Base-by-base conservation (phyloP, 2,113 vertebrate genomes). In the Laterallus jamaicensis region DNA sequence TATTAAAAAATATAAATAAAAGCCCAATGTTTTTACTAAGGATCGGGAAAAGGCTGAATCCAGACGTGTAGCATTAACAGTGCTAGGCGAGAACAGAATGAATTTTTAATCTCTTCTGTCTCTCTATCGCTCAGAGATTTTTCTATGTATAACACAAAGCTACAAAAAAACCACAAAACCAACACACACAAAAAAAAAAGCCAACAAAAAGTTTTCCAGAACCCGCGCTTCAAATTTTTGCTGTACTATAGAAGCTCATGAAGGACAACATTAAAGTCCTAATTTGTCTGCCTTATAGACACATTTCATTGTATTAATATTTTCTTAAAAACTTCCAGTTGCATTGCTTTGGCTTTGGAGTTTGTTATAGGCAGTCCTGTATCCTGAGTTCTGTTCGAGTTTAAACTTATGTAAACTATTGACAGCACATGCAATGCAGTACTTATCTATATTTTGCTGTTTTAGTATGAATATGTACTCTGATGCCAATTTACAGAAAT, bases 271-370 rank as follows among this genome's bases (percentile, higher is more conserved):
- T 68, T 85, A 49, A 62, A 89, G 88, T 94, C 82, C 96, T 92
- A 73, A 73, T 90, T 82, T 86, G 97, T 95, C 96, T 93, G 94
- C 97, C 97, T 92, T 96, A 94, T 59, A 93, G 91, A 96, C 94
- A 89, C 67, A 92, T 95, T 95, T 94, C 90, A 96, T 93, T 95
- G 85, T 95, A 97, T 97, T 86, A 93, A 88, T 86, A 96, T 93
- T 95, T 96, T 95, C 95, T 91, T 92, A 96, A 97, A 97, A 97
- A 93, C 64, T 96, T 91, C 95, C 96, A 90, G 83, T 96, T 92
- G 97, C 96, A 97, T 95, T 96, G 91, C 97, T 92, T 96, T 97
- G 96, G 97, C 96, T 98, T 97, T 97, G 97, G 94, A 97, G 96
- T 97, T 97, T 97, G 97, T 97, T 97, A 93, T 96, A 93, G 81